Percentiles rank a stretch among this genome's conserved stretches.
Conservation (phyloP, 2,888 invertebrate genomes). For the Ectemnius lituratus region DNA sequence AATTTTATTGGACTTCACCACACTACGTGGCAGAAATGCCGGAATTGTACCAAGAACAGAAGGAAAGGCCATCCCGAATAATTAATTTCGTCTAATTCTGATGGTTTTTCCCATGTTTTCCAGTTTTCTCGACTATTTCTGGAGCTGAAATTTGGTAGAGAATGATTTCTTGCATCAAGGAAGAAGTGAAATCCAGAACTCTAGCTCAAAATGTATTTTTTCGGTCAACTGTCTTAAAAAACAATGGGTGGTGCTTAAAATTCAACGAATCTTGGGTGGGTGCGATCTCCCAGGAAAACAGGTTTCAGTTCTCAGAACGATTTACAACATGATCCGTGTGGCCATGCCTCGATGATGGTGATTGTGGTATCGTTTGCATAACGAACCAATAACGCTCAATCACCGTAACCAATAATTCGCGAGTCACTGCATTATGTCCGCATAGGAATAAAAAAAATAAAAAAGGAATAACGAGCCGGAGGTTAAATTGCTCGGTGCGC, state of each 20-base stretch:
- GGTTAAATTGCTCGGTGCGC: slow-evolving; percentile 8
- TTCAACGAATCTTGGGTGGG: slow-evolving; percentile 38
- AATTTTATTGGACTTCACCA: too few relatives aligned
- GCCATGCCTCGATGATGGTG: slow-evolving; percentile 45
- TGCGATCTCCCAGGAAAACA: slow-evolving; percentile 34
- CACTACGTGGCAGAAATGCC: too few relatives aligned
- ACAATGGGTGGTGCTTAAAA: slow-evolving; percentile 55
- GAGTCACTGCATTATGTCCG: not conserved
- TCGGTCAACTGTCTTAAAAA: too few relatives aligned
- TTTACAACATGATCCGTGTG: slow-evolving; percentile 24
- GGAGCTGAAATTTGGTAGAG: too few relatives aligned
- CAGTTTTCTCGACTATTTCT: too few relatives aligned
- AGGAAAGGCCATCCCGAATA: too few relatives aligned
- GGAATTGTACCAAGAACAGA: too few relatives aligned
- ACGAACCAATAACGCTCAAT: slow-evolving; percentile 12
- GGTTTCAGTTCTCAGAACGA: slow-evolving; percentile 56
- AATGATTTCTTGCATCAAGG: too few relatives aligned
- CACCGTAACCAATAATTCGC: not conserved
- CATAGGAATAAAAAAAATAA: not conserved
- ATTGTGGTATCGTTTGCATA: slow-evolving; percentile 20
- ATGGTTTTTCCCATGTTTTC: too few relatives aligned
- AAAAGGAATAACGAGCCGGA: slow-evolving; percentile 6
- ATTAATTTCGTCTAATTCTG: too few relatives aligned
- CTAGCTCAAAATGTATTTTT: too few relatives aligned
- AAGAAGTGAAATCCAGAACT: too few relatives aligned